These are phyloP conservation scores for Pantherophis alleghaniensis DNA, from an alignment of 2,797 vertebrate species.

Conservation along the genomic window DNA sequence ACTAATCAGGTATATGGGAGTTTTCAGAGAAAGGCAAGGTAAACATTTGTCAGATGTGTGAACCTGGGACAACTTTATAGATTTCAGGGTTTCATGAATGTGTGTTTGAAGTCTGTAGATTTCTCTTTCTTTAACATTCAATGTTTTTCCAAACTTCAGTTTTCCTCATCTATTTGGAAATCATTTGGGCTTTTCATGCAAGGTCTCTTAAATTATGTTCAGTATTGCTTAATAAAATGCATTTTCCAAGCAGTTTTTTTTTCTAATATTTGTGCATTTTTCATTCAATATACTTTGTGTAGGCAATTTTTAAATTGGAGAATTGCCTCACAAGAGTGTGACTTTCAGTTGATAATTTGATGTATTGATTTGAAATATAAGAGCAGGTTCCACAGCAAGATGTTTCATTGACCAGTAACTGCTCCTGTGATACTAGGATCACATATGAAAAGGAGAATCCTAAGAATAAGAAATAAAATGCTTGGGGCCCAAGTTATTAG, in stretches of 20 bases:
- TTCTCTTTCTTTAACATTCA: not conserved
- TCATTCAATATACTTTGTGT: not conserved
- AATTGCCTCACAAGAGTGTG: not conserved
- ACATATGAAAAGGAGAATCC: not conserved
- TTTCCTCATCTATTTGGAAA: not conserved
- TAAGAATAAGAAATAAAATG: not conserved
- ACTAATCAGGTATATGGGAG: not conserved
- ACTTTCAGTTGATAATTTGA: not conserved
- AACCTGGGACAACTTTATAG: not conserved
- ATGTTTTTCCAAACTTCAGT: not conserved
- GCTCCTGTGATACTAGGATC: not conserved
- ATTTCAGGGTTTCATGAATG: not conserved
- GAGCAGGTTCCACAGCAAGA: not conserved
- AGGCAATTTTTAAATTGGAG: not conserved
- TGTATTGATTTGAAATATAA: not conserved
- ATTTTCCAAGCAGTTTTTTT: not conserved
- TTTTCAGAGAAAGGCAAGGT: not conserved
- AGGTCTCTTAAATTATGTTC: too few relatives aligned
- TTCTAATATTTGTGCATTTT: not conserved
- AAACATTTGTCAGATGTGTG: not conserved
- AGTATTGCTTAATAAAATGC: not conserved
- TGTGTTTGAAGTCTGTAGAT: not conserved
- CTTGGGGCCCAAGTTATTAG: not conserved
- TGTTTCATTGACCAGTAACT: not conserved
- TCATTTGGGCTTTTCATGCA: too few relatives aligned